Evolutionary conservation across 2,113 vertebrate genomes (phyloP).

Genomic region (Leptodactylus fuscus): DNA sequence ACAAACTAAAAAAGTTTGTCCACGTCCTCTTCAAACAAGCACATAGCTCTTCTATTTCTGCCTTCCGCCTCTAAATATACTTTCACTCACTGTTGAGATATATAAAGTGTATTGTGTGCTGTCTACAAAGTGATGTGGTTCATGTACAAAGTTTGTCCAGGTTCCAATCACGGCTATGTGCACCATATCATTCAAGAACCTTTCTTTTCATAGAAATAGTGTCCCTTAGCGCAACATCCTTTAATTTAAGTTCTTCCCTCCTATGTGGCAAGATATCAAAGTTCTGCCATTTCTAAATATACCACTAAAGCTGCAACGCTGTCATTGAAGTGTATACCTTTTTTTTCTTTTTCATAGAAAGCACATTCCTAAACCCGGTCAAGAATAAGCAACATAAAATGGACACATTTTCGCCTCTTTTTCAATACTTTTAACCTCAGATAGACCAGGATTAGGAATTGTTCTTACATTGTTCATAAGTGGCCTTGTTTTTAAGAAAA

Average conservation of each 20-base stretch:
- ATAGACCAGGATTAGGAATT: neutral
- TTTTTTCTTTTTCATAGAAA: slow-evolving; percentile 24
- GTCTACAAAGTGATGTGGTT: slow-evolving; percentile 26
- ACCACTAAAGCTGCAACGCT: slow-evolving; percentile 7
- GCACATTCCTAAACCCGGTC: neutral
- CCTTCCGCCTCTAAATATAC: neutral
- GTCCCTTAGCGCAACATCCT: slow-evolving; percentile 20
- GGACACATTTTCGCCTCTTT: neutral
- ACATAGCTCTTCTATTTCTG: neutral
- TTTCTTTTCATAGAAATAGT: slow-evolving; percentile 39
- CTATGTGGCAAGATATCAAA: slow-evolving; percentile 39
- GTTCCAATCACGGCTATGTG: slow-evolving; percentile 23
- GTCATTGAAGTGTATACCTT: slow-evolving; percentile 18
- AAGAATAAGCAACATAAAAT: neutral
- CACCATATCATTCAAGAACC: slow-evolving; percentile 31
- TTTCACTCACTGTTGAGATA: slow-evolving; percentile 1
- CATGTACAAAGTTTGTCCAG: slow-evolving; percentile 13
- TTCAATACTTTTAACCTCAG: neutral
- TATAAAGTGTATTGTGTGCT: slow-evolving; percentile 22
- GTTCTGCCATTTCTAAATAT: slow-evolving; percentile 35
- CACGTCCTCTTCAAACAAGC: neutral
- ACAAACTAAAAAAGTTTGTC: neutral
- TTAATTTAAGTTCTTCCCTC: slow-evolving; percentile 30
- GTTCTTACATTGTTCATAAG: neutral
- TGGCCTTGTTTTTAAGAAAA: neutral